These are phyloP conservation scores for Caligus rogercresseyi DNA, from an alignment of 1,140 invertebrate genomes.

Conservation along the genomic window DNA sequence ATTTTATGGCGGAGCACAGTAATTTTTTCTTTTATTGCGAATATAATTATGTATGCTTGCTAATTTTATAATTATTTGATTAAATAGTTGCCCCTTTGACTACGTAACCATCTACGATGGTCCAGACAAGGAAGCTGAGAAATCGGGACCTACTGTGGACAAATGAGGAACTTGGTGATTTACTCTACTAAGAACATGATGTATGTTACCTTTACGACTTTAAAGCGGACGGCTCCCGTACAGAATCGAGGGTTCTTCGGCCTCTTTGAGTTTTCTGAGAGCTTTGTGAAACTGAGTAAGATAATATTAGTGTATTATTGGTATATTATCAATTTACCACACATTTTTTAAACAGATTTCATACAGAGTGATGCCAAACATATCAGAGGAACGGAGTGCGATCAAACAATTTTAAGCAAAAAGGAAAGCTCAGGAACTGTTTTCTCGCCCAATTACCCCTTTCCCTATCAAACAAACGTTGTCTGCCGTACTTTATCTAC, in stretches of 20 bases:
- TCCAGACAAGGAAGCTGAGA: slow-evolving; percentile 53
- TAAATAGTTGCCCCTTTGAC: slow-evolving; percentile 85
- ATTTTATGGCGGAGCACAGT: slow-evolving; percentile 96
- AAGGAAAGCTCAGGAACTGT: slow-evolving; percentile 76
- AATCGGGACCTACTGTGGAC: slow-evolving; percentile 93
- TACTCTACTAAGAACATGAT: slow-evolving; percentile 78
- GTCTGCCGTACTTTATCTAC: slow-evolving; percentile 92
- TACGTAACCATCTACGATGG: slow-evolving; percentile 93
- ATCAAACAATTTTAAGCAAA: slow-evolving; percentile 84
- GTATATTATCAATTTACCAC: background rate
- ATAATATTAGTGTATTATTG: slow-evolving; percentile 11
- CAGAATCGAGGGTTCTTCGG: slow-evolving; percentile 88
- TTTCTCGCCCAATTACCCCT: slow-evolving; percentile 87
- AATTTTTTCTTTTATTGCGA: slow-evolving; percentile 36
- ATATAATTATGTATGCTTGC: no score
- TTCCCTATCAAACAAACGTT: slow-evolving; percentile 77
- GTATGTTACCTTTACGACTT: slow-evolving; percentile 70
- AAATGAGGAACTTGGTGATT: slow-evolving; percentile 80
- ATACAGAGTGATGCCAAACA: slow-evolving; percentile 77
- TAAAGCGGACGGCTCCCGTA: slow-evolving; percentile 67
- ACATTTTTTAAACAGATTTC: slow-evolving; percentile 49
- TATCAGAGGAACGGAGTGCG: slow-evolving; percentile 86
- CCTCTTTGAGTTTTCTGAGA: slow-evolving; percentile 87
- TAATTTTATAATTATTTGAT: slow-evolving; percentile 1
- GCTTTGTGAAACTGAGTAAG: slow-evolving; percentile 83